Percentiles rank a stretch among this genome's conserved stretches.
Evolutionary conservation across 2,888 invertebrate species (phyloP).

Genomic region (Meta bourneti): DNA sequence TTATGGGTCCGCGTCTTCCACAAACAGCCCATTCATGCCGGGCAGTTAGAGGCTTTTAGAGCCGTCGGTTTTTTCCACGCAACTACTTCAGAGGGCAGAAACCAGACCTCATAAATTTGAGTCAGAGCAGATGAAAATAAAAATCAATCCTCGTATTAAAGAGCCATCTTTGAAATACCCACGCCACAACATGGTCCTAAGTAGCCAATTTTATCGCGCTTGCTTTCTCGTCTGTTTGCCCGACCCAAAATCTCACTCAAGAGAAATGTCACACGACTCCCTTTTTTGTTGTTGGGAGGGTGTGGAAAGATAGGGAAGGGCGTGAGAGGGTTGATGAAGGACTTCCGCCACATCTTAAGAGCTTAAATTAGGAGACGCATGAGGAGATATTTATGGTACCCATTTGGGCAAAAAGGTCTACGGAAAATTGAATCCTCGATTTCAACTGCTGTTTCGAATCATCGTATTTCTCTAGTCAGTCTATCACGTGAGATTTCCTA

Average conservation of each 20-base stretch:
- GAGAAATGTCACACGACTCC: conserved; percentile 12
- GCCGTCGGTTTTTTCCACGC: conserved; percentile 15
- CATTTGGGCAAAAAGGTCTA: too few species aligned
- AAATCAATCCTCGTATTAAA: conserved; percentile 55
- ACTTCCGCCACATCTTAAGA: conserved; percentile 43
- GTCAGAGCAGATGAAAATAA: conserved; percentile 57
- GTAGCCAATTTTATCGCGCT: conserved; percentile 3
- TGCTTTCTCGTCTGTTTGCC: not conserved
- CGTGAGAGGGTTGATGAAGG: conserved; percentile 58
- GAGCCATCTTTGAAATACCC: conserved; percentile 34
- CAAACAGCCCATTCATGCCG: conserved; percentile 22
- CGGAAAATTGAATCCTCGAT: too few species aligned
- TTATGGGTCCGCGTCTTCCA: conserved; percentile 16
- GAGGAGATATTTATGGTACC: too few species aligned
- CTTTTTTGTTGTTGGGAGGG: conserved; percentile 40
- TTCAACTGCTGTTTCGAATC: too few species aligned
- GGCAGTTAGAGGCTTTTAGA: conserved; percentile 6
- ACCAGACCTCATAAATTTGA: conserved; percentile 49
- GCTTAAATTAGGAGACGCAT: too few species aligned
- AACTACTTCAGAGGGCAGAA: conserved; percentile 14
- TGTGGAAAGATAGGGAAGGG: conserved; percentile 53
- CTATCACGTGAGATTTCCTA: too few species aligned
- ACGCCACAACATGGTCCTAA: conserved; percentile 19
- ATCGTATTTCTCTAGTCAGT: too few species aligned
- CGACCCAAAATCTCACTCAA: conserved; percentile 3